Conservation (phyloP, 2,888 invertebrate genomes). For the Lysandra bellargus region DNA sequence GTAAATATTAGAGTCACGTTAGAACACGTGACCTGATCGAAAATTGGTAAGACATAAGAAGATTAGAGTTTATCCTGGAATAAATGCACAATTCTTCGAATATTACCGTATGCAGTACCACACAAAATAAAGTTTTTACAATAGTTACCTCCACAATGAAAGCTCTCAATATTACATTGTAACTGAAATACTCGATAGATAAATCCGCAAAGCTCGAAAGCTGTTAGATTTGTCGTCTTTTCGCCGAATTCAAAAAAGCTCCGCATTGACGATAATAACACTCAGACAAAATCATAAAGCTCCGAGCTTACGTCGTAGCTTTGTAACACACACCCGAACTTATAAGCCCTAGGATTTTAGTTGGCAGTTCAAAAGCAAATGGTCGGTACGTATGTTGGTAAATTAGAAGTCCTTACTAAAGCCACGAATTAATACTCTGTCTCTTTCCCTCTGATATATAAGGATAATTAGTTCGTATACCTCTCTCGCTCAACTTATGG, state of each 20-base stretch:
- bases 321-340: slow-evolving; percentile 2
- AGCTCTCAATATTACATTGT: neutral
- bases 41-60: no score
- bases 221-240: neutral
- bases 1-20: no score
- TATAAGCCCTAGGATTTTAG: slow-evolving; percentile 26
- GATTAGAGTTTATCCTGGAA: no score
- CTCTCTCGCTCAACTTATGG: neutral
- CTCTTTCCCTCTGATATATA: neutral
- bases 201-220: neutral
- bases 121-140: no score
- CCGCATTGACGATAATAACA: neutral
- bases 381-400: neutral
- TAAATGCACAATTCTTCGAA: no score
- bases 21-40: no score
- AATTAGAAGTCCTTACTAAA: slow-evolving; percentile 18
- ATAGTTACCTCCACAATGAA: neutral
- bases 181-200: neutral
- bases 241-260: neutral
- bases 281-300: slow-evolving; percentile 18
- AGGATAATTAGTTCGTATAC: neutral
- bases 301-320: slow-evolving; percentile 12
- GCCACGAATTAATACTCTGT: neutral
- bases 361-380: slow-evolving; percentile 19
- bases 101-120: no score